A percentile compares a stretch with the other conserved stretches of the same genome.
Conservation (phyloP, 2,888 invertebrate genomes). For the Leucoma salicis region DNA sequence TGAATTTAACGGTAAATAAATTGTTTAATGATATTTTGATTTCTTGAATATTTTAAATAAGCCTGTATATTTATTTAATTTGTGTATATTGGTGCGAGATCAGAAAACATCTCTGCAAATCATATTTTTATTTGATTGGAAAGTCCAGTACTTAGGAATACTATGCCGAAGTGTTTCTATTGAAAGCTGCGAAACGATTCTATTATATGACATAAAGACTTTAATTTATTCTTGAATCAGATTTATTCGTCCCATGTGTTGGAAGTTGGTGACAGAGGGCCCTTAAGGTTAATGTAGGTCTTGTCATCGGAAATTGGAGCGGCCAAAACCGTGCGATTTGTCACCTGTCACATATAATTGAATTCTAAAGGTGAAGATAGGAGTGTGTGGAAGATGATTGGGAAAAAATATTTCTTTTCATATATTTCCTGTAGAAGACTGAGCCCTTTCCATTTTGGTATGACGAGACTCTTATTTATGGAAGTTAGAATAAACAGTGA, state of each 20-base stretch:
- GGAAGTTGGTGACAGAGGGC: slow-evolving; percentile 68
- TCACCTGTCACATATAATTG: slow-evolving; percentile 66
- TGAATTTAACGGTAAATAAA: too few species aligned
- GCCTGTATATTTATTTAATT: not conserved
- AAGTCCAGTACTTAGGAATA: slow-evolving; percentile 46
- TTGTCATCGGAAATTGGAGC: slow-evolving; percentile 75
- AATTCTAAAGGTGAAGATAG: slow-evolving; percentile 53
- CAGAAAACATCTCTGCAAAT: too few species aligned
- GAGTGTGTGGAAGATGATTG: slow-evolving; percentile 29
- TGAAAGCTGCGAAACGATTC: slow-evolving; percentile 46
- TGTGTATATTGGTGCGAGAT: too few species aligned
- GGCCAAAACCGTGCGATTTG: slow-evolving; percentile 66
- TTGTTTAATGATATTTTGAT: too few species aligned
- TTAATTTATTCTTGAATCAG: slow-evolving; percentile 78
- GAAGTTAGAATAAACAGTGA: too few species aligned
- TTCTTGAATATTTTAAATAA: not conserved
- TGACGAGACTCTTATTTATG: too few species aligned
- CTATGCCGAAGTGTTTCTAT: slow-evolving; percentile 41
- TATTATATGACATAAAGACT: slow-evolving; percentile 70
- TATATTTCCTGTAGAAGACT: too few species aligned
- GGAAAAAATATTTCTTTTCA: slow-evolving; percentile 18
- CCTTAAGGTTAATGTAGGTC: slow-evolving; percentile 76
- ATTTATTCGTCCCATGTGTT: slow-evolving; percentile 70
- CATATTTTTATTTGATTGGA: slow-evolving; percentile 55
- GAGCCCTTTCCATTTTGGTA: too few species aligned